These are phyloP conservation scores for Neoarius graeffei DNA, from an alignment of 2,113 vertebrate species.

Conservation along the genomic window DNA sequence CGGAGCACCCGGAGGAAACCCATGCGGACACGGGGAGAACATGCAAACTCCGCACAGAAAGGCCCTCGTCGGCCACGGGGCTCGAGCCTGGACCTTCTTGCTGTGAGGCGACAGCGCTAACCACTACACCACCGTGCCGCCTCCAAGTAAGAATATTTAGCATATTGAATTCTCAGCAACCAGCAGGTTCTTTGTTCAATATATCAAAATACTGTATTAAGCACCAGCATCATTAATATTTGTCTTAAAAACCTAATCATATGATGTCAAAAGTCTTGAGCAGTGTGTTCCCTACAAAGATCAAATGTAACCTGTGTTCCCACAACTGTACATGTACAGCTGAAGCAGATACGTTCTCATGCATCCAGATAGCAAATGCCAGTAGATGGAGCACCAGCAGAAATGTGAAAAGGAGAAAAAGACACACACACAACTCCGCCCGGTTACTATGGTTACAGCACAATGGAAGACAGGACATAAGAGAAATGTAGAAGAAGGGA, in stretches of 20 bases:
- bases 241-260: neutral
- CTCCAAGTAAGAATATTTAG: neutral
- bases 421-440: slow-evolving; percentile 54
- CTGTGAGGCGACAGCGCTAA: too few relatives aligned
- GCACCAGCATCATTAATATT: neutral
- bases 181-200: neutral
- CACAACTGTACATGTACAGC: neutral
- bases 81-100: too few relatives aligned
- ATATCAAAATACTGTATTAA: neutral
- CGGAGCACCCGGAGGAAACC: too few relatives aligned
- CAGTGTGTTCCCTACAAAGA: neutral
- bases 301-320: neutral
- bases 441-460: slow-evolving; percentile 78
- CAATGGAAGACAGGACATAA: slow-evolving; percentile 80
- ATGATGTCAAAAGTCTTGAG: neutral
- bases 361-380: neutral
- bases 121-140: too few relatives aligned
- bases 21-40: too few relatives aligned
- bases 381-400: slow-evolving; percentile 68
- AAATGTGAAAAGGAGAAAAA: slow-evolving; percentile 51
- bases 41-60: too few relatives aligned
- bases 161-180: neutral
- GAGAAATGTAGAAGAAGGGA: slow-evolving; percentile 64
- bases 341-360: neutral
- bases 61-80: too few relatives aligned